phyloP scores from a whole-genome alignment of 1,140 invertebrate genomes.

The Anadara kagoshimensis region DNA sequence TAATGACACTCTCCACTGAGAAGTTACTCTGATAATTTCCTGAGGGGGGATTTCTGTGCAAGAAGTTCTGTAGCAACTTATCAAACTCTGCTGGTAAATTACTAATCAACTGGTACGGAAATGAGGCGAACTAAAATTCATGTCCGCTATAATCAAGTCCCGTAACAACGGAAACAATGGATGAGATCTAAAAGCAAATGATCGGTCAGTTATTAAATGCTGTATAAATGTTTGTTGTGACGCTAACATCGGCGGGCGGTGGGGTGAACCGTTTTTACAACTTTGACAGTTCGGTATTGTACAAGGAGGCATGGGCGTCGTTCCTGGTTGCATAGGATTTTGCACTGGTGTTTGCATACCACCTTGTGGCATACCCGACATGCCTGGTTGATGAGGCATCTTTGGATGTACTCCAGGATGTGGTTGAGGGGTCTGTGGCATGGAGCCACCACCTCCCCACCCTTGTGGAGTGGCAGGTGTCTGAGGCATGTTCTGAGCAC shows the following conservation, averaged over 20 bases:
- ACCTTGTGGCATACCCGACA: constrained; percentile 33
- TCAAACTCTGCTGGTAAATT: constrained; percentile 70
- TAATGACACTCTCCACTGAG: constrained; percentile 70
- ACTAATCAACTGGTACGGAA: constrained; percentile 70
- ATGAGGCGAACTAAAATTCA: constrained; percentile 70
- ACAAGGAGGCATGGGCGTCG: constrained; percentile 45
- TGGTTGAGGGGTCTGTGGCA: constrained; percentile 47
- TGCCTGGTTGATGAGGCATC: constrained; percentile 34
- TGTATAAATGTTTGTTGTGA: constrained; percentile 72
- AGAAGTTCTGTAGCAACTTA: constrained; percentile 69
- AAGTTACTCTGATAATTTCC: constrained; percentile 67
- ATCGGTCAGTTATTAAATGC: constrained; percentile 69
- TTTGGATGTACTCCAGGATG: constrained; percentile 40
- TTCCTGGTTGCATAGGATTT: constrained; percentile 41
- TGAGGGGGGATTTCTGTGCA: constrained; percentile 65
- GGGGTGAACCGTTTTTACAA: constrained; percentile 59
- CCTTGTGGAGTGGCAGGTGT: constrained; percentile 33
- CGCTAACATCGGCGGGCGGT: constrained; percentile 62
- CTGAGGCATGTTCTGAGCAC: constrained; percentile 35
- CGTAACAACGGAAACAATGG: constrained; percentile 71
- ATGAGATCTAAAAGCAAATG: constrained; percentile 70
- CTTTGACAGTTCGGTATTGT: constrained; percentile 59
- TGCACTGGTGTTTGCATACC: constrained; percentile 41
- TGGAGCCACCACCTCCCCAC: constrained; percentile 40
- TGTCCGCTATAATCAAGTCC: constrained; percentile 72